phyloP scores from a whole-genome alignment of 2,113 vertebrate genomes.

The Pachyramphus minor region DNA sequence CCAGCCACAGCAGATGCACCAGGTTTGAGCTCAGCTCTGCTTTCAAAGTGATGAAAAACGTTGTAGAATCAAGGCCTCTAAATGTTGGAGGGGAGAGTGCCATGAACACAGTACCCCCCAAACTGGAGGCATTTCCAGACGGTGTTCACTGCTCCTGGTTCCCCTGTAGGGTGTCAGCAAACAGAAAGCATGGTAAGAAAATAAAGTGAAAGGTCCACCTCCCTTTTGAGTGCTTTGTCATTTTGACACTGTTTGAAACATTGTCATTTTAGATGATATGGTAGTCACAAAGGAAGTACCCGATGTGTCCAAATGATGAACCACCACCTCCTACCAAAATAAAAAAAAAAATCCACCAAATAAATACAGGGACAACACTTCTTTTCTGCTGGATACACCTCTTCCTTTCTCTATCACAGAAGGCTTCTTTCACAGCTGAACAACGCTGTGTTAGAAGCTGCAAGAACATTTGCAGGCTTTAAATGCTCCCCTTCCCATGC shows the following conservation, averaged over 20 bases:
- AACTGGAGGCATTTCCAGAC: background rate
- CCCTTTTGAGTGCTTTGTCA: background rate
- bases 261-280: background rate
- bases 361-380: background rate
- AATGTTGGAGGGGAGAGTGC: background rate
- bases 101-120: background rate
- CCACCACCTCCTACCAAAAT: background rate
- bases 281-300: background rate
- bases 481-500: background rate
- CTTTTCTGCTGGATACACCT: background rate
- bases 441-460: background rate
- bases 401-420: background rate
- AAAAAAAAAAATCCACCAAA: conserved; percentile 8
- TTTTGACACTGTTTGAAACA: conserved; percentile 31
- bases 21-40: background rate
- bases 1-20: background rate
- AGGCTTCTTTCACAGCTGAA: background rate
- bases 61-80: background rate
- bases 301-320: conserved; percentile 47
- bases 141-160: background rate
- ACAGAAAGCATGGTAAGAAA: background rate
- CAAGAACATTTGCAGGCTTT: background rate
- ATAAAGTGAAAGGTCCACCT: background rate
- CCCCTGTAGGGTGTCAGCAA: background rate
- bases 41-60: background rate